phyloP scores from a whole-genome alignment of 2,888 invertebrate genomes.

The Altica lythri region DNA sequence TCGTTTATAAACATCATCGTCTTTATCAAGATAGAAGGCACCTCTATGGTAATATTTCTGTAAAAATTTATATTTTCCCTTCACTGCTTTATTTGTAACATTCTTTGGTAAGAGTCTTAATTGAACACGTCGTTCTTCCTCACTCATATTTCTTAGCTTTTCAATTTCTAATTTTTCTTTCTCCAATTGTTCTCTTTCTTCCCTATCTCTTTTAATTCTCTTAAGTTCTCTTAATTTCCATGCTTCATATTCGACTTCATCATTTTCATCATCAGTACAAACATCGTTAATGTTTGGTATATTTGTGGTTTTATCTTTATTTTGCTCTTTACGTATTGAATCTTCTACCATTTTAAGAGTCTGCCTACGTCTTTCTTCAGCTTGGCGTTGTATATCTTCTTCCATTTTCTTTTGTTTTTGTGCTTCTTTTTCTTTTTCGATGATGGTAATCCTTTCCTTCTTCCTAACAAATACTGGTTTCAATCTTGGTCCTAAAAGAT shows the following conservation, averaged over 20 bases:
- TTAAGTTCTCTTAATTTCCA: constrained; percentile 98
- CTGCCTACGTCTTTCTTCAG: constrained; percentile 86
- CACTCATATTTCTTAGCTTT: constrained; percentile 88
- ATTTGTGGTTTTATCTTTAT: constrained; percentile 67
- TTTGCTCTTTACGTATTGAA: constrained; percentile 81
- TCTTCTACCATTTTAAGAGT: constrained; percentile 88
- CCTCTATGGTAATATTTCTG: constrained; percentile 99
- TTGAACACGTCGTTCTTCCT: constrained; percentile 93
- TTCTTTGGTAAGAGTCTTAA: constrained; percentile 86
- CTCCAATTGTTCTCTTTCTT: constrained; percentile 88
- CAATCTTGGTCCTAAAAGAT: constrained; percentile 77
- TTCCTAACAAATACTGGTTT: constrained; percentile 95
- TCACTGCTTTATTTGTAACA: constrained; percentile 91
- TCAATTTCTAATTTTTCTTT: constrained; percentile 89
- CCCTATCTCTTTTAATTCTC: constrained; percentile 93
- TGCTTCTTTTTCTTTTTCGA: constrained; percentile 90
- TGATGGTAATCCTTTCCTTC: constrained; percentile 91
- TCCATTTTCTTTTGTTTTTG: constrained; percentile 84
- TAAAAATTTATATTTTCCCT: constrained; percentile 98
- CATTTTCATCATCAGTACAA: constrained; percentile 93
- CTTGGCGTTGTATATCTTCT: constrained; percentile 78
- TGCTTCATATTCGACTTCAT: constrained; percentile 94
- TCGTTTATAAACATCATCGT: constrained; percentile 74
- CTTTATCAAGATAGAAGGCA: constrained; percentile 95
- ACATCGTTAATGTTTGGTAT: constrained; percentile 83